phyloP scores from a whole-genome alignment of 2,797 vertebrate genomes.

The Phrynocephalus forsythii region DNA sequence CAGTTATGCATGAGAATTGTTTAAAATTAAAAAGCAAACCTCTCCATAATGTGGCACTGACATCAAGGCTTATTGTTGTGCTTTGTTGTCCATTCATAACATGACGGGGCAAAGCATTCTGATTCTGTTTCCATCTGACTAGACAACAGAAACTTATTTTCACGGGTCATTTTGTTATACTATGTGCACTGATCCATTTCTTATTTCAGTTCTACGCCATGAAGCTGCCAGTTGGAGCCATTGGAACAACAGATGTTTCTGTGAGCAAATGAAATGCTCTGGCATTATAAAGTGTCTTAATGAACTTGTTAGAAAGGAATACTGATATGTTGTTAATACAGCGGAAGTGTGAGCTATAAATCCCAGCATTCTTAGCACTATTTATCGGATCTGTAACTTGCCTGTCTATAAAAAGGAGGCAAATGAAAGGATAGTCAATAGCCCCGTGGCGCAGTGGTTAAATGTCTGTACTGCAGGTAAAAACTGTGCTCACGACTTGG shows the following conservation, averaged over 20 bases:
- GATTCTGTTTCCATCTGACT: background rate
- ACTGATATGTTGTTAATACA: background rate
- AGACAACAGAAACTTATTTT: constrained; percentile 22
- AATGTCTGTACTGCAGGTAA: too few species aligned
- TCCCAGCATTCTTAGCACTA: background rate
- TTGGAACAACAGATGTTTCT: background rate
- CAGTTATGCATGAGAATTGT: background rate
- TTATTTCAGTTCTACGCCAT: background rate
- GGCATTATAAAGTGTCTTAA: background rate
- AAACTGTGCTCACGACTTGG: too few species aligned
- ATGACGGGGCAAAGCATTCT: background rate
- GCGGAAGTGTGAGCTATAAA: background rate
- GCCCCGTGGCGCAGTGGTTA: too few species aligned
- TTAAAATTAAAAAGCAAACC: background rate
- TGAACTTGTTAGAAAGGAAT: background rate
- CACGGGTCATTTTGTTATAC: background rate
- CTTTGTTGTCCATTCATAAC: background rate
- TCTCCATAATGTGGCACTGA: background rate
- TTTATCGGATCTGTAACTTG: background rate
- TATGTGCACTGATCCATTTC: background rate
- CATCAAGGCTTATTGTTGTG: background rate
- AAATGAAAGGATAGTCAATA: background rate
- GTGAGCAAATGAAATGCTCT: background rate
- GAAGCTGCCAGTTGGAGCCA: background rate
- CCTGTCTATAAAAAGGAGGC: too few species aligned